Base-by-base conservation (phyloP, 2,888 invertebrate genomes). In the Rhimphoctona megacephalus region DNA sequence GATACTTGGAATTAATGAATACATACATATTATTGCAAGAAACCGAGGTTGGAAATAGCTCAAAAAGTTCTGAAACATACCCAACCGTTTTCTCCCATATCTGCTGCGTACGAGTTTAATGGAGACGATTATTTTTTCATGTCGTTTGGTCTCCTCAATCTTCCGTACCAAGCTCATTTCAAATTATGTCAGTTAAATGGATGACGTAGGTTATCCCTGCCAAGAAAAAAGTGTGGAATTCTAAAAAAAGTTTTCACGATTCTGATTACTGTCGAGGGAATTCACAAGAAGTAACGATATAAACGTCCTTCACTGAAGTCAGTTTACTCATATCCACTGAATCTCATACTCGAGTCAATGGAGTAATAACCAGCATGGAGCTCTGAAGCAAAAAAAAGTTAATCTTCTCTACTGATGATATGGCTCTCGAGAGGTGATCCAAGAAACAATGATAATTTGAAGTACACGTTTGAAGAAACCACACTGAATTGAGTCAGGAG, bases 181-280 rank as follows among this genome's bases (percentile, higher is more conserved):
- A 49, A 80, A 80, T 80, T 22, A 39, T 69, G 73, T 57, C 74
- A 69, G 80, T 69, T 67, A 79, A 83, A 79, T 39, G n/a, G 11
- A 46, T 6, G 39, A 49, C 33, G 46, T 69, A 25, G 57, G 67
- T 83, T 79, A 79, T 83, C n/a, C 22, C 25, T 52, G 36, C 57
- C 36, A 7, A 7, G 39, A 74, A 79, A 76, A 33, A 33, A 14
- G 14, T 17, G 36, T 19, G 25, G 39, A 74, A 69, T 49, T 57
- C 39, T 19, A 43, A 74, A 43, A 73, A 83, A 84, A 54, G 22
- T 73, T 74, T 74, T 49, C 43, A 84, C 14, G 69, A 73, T 74
- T 66, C 25, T 30, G 69, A 69, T 49, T 19, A 22, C 30, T 8
- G 22, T 46, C 22, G 54, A 39, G 36, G 52, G 43, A 70, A 52